Conservation (phyloP, 2,113 vertebrate genomes). For the Synchiropus splendidus region DNA sequence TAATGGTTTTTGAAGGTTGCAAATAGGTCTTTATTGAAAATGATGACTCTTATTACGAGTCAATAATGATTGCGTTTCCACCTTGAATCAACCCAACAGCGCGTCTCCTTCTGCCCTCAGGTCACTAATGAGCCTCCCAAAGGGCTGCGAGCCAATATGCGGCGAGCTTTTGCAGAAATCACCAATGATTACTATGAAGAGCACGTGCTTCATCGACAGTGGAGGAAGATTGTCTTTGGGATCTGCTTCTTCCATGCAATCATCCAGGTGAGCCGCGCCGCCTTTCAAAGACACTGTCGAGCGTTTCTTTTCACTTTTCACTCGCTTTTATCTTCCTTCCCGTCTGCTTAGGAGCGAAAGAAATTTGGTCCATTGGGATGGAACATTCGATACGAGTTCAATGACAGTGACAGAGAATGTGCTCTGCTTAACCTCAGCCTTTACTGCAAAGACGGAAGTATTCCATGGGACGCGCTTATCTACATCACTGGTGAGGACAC, state of each 20-base stretch:
- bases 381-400: conserved; percentile 81
- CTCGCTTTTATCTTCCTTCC: background rate
- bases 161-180: conserved; percentile 72
- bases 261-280: conserved; percentile 52
- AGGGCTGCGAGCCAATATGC: conserved; percentile 72
- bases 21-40: too few species aligned
- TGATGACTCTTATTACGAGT: too few species aligned
- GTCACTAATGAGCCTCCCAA: conserved; percentile 76
- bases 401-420: conserved; percentile 75
- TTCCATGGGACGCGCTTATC: conserved; percentile 69
- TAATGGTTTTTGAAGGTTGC: too few species aligned
- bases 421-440: conserved; percentile 74
- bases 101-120: conserved; percentile 29
- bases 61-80: too few species aligned
- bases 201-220: conserved; percentile 59
- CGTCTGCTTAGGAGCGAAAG: conserved; percentile 69
- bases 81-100: too few species aligned
- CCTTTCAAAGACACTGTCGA: background rate
- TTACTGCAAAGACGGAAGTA: conserved; percentile 62
- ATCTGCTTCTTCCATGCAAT: conserved; percentile 75
- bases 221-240: conserved; percentile 74
- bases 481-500: conserved; percentile 62
- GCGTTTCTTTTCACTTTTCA: background rate
- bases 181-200: conserved; percentile 67
- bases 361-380: conserved; percentile 76